A percentile compares a stretch with the other conserved stretches of the same genome.
Evolutionary conservation across 2,888 invertebrate species (phyloP).

Genomic region (Heliconius sara): DNA sequence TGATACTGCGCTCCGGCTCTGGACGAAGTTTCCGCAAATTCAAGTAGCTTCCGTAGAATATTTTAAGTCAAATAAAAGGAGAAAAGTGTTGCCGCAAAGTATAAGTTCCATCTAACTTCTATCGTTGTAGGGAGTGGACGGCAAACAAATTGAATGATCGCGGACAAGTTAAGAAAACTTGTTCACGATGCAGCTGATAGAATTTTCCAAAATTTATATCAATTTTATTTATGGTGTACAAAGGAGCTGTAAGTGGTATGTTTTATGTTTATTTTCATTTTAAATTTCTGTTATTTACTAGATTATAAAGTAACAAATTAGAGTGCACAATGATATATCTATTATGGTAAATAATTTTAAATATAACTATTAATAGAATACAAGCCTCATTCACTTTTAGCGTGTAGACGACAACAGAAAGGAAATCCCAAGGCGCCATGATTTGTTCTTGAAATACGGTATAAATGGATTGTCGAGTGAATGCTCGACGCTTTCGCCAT

Average conservation of each 20-base stretch:
- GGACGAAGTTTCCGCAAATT: constrained; percentile 33
- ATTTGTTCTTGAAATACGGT: constrained; percentile 60
- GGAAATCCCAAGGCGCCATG: constrained; percentile 60
- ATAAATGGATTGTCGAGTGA: constrained; percentile 59
- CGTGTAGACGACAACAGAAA: background rate
- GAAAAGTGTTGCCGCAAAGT: constrained; percentile 51
- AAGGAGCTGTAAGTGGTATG: background rate
- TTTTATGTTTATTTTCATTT: background rate
- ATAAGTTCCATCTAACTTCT: constrained; percentile 73
- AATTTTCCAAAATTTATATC: constrained; percentile 41
- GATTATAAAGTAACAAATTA: background rate
- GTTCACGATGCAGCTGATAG: constrained; percentile 42
- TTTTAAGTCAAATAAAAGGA: constrained; percentile 40
- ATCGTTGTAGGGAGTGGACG: constrained; percentile 66
- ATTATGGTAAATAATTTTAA: background rate
- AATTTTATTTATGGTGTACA: constrained; percentile 2
- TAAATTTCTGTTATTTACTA: too few species aligned
- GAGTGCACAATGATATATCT: too few species aligned
- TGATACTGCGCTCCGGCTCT: background rate
- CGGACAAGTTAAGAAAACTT: constrained; percentile 44
- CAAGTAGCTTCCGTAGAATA: constrained; percentile 37
- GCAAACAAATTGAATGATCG: constrained; percentile 64
- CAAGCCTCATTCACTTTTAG: background rate
- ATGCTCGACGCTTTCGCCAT: constrained; percentile 34
- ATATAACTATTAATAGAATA: background rate